phyloP scores from a whole-genome alignment of 2,797 vertebrate genomes.

The Acrocephalus scirpaceus region DNA sequence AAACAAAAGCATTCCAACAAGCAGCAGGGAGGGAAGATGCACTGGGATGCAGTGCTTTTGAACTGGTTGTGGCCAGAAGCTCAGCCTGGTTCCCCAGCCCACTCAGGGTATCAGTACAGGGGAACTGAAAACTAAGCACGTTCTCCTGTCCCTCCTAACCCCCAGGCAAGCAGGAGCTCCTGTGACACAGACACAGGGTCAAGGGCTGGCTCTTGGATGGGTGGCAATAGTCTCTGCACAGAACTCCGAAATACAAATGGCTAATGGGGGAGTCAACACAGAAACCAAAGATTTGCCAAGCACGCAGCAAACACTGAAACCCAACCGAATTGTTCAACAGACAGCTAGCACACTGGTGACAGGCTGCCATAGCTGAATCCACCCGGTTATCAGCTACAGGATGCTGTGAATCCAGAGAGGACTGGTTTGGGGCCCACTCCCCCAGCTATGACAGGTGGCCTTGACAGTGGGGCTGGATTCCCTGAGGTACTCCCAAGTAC shows the following conservation, averaged over 20 bases:
- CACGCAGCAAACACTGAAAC: not conserved
- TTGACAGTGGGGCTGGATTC: not conserved
- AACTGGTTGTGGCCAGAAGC: not conserved
- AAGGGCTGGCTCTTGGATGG: not conserved
- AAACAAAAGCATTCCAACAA: not conserved
- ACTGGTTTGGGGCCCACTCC: not conserved
- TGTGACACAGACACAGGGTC: not conserved
- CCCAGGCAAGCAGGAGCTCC: not conserved
- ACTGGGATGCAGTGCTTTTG: not conserved
- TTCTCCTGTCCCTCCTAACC: not conserved
- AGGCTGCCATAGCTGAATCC: not conserved
- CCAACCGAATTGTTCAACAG: not conserved
- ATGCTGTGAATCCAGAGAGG: not conserved
- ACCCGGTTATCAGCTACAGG: not conserved
- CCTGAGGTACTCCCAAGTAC: not conserved
- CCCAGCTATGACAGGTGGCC: rapidly evolving
- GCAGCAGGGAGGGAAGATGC: not conserved
- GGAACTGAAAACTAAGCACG: rapidly evolving
- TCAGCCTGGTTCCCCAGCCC: not conserved
- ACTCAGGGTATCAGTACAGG: not conserved
- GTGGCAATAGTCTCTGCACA: not conserved
- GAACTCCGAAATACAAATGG: not conserved
- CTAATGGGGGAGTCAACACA: not conserved
- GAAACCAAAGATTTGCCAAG: not conserved
- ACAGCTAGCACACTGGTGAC: not conserved